A percentile compares a stretch with the other conserved stretches of the same genome.
These are phyloP conservation scores for Actinostola sp. DNA, from an alignment of 92 coral and sea anemone genomes.

Conservation along the genomic window DNA sequence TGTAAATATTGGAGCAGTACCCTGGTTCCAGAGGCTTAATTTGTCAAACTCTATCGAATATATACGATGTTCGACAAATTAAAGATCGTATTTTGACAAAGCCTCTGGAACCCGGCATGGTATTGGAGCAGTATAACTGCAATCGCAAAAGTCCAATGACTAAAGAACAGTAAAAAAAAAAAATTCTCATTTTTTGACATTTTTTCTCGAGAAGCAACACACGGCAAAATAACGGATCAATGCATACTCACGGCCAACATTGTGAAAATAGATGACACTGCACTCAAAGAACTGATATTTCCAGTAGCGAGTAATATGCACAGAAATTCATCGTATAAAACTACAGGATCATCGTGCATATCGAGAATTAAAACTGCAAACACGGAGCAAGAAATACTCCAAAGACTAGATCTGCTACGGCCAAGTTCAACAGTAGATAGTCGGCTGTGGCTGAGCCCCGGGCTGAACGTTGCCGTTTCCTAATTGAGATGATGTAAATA, in stretches of 20 bases:
- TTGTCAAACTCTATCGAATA: no score
- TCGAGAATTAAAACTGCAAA: background rate
- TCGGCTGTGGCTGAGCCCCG: no score
- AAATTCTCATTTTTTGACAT: no score
- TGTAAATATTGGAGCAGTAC: no score
- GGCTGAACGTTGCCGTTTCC: background rate
- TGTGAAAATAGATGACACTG: background rate
- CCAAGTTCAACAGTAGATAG: background rate
- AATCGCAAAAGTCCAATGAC: no score
- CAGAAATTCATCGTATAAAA: background rate
- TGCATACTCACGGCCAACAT: background rate
- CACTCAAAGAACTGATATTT: background rate
- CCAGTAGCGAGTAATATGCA: background rate
- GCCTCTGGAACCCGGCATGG: no score
- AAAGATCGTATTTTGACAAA: no score
- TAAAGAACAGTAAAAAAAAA: background rate
- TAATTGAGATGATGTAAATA: conserved; percentile 1
- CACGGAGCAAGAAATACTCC: background rate
- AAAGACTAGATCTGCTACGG: background rate
- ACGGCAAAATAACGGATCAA: background rate
- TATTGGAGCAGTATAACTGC: no score
- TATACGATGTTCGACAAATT: no score
- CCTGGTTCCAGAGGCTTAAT: no score
- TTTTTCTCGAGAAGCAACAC: background rate
- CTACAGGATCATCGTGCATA: background rate